Conservation (phyloP, 2,888 invertebrate genomes). For the Eutolmus rufibarbis region DNA sequence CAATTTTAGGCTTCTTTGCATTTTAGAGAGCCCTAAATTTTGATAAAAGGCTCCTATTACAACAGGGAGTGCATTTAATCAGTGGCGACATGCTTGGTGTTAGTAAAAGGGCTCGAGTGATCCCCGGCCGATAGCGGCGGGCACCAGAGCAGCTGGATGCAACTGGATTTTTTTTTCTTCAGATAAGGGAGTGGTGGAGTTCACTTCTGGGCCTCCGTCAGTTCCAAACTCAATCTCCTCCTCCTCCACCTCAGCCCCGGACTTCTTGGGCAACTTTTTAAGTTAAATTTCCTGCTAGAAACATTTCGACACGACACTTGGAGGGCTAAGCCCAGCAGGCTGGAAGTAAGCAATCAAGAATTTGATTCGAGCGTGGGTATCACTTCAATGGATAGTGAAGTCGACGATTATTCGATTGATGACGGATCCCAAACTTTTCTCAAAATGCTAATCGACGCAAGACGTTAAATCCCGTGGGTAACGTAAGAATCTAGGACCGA, state of each 20-base stretch:
- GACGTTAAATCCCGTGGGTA: neutral
- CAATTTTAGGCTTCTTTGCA: neutral
- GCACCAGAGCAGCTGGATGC: constrained; percentile 18
- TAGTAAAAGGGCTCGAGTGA: constrained; percentile 27
- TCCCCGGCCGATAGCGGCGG: constrained; percentile 4
- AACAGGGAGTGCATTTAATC: constrained; percentile 35
- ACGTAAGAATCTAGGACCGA: neutral
- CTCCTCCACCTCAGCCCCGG: neutral
- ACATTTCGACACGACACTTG: constrained; percentile 6
- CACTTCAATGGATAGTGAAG: neutral
- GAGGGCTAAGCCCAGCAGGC: neutral
- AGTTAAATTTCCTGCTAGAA: constrained; percentile 29
- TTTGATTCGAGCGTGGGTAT: constrained; percentile 21
- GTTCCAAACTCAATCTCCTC: neutral
- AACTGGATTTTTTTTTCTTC: neutral
- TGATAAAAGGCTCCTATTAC: neutral
- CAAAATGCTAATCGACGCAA: constrained; percentile 14
- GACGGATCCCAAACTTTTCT: neutral
- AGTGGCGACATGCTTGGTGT: constrained; percentile 30
- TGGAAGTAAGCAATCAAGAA: constrained; percentile 27
- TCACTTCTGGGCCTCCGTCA: neutral
- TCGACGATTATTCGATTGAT: neutral
- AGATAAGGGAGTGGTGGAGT: constrained; percentile 13
- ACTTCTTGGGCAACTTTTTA: constrained; percentile 30
- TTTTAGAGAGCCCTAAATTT: neutral